Evolutionary conservation across 1,140 invertebrate species (phyloP).

Genomic region (Drosophila repleta): DNA sequence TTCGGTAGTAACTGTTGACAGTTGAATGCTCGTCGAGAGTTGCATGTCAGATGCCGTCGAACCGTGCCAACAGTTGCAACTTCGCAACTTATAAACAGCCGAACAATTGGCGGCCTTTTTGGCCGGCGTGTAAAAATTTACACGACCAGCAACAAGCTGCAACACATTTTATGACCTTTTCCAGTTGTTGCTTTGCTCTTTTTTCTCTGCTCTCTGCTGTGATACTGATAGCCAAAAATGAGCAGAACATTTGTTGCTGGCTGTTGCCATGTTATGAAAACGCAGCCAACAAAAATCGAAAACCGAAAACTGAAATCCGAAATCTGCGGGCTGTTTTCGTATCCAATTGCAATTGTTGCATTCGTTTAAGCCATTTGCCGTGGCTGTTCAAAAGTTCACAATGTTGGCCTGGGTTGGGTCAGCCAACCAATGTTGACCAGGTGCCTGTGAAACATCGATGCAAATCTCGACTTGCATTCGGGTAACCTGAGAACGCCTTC

Average conservation of each 20-base stretch:
- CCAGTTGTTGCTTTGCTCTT: constrained; percentile 57
- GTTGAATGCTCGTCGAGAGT: constrained; percentile 79
- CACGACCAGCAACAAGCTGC: constrained; percentile 71
- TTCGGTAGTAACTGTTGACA: constrained; percentile 82
- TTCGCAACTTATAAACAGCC: constrained; percentile 31
- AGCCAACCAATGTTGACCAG: constrained; percentile 66
- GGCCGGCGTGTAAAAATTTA: constrained; percentile 75
- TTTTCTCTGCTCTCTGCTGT: background rate
- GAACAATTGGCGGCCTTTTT: constrained; percentile 70
- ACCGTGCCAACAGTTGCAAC: constrained; percentile 23
- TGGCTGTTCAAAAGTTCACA: constrained; percentile 58
- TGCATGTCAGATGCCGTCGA: constrained; percentile 69
- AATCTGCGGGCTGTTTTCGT: constrained; percentile 61
- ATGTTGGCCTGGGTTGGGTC: constrained; percentile 66
- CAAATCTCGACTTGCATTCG: constrained; percentile 48
- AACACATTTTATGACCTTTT: constrained; percentile 81
- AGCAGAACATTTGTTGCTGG: constrained; percentile 50
- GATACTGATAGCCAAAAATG: constrained; percentile 76
- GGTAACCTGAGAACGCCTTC: constrained; percentile 40
- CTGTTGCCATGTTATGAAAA: constrained; percentile 73
- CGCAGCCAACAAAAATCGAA: constrained; percentile 29
- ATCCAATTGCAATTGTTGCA: constrained; percentile 64
- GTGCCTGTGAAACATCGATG: constrained; percentile 67
- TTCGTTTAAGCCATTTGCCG: constrained; percentile 37
- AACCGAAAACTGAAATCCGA: background rate